These are phyloP conservation scores for Drosophila arawakana DNA, from an alignment of 1,140 invertebrate species.

Conservation along the genomic window DNA sequence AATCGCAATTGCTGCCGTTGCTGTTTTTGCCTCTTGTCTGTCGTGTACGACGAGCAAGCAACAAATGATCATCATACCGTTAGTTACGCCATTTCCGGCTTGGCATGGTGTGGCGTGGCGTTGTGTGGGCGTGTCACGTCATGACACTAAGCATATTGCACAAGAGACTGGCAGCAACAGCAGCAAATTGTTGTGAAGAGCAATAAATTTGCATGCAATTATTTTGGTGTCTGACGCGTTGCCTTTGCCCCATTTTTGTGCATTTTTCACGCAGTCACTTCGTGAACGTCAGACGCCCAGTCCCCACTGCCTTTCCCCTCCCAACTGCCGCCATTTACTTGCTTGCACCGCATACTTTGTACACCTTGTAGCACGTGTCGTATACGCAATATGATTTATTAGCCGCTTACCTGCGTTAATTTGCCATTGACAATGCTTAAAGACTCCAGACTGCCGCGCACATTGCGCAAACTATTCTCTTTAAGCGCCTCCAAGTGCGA, in stretches of 20 bases:
- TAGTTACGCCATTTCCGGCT: conserved; percentile 21
- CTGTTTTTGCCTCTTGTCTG: not conserved
- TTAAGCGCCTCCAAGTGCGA: conserved; percentile 90
- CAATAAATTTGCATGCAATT: conserved; percentile 50
- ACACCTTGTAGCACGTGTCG: conserved; percentile 15
- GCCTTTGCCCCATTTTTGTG: conserved; percentile 11
- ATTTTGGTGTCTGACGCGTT: conserved; percentile 36
- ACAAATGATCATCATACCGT: conserved; percentile 35
- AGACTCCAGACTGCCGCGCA: conserved; percentile 91
- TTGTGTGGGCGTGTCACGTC: conserved; percentile 17
- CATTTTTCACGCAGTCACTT: conserved; percentile 23
- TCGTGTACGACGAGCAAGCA: conserved; percentile 22
- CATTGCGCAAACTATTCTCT: conserved; percentile 89
- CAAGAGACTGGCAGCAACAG: conserved; percentile 1
- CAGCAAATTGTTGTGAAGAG: conserved; percentile 35
- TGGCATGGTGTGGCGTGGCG: not conserved
- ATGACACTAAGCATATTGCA: conserved; percentile 38
- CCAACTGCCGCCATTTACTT: not conserved
- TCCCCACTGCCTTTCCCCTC: not conserved
- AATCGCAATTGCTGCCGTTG: not conserved
- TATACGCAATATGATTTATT: conserved; percentile 36
- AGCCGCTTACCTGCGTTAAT: conserved; percentile 86
- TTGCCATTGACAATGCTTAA: conserved; percentile 92
- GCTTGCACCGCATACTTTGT: not conserved
- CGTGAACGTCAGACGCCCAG: conserved; percentile 9